These are phyloP conservation scores for Drosophila suboccidentalis DNA, from an alignment of 2,888 invertebrate species.

Conservation along the genomic window DNA sequence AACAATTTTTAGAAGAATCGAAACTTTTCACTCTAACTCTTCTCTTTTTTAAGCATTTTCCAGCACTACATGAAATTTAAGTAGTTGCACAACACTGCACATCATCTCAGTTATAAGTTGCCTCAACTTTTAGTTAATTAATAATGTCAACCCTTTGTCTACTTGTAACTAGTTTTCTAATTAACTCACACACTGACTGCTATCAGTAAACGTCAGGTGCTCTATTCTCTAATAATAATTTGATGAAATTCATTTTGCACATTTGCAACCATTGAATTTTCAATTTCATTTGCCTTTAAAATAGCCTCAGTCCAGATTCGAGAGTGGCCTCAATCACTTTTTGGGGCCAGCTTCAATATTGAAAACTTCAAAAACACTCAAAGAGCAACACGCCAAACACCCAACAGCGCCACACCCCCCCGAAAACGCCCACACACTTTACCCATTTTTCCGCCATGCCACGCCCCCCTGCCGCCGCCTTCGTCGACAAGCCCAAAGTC, in stretches of 20 bases:
- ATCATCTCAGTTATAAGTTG: background rate
- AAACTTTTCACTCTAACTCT: background rate
- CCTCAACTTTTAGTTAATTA: slow-evolving; percentile 25
- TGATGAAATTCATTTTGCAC: slow-evolving; percentile 30
- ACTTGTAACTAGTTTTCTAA: slow-evolving; percentile 9
- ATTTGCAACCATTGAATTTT: slow-evolving; percentile 31
- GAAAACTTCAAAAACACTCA: slow-evolving; percentile 74
- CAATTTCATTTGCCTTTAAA: slow-evolving; percentile 45
- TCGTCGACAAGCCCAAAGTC: background rate
- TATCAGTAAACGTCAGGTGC: slow-evolving; percentile 15
- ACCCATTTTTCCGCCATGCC: slow-evolving; percentile 13
- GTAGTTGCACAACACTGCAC: slow-evolving; percentile 3
- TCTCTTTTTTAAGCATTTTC: background rate
- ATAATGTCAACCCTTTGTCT: slow-evolving; percentile 10
- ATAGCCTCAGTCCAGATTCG: slow-evolving; percentile 20
- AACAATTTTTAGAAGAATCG: no score
- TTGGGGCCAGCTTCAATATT: slow-evolving; percentile 41
- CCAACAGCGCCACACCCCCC: slow-evolving; percentile 5
- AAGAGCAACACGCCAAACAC: slow-evolving; percentile 20
- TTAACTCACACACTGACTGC: slow-evolving; percentile 8
- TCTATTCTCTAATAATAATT: slow-evolving; percentile 30
- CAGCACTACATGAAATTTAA: background rate
- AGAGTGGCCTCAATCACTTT: slow-evolving; percentile 58
- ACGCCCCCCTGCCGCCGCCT: slow-evolving; percentile 1
- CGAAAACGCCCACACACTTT: slow-evolving; percentile 18